Percentiles rank a stretch among this genome's conserved stretches.
These are phyloP conservation scores for Centruroides vittatus DNA, from an alignment of 1,140 invertebrate species.

Conservation along the genomic window DNA sequence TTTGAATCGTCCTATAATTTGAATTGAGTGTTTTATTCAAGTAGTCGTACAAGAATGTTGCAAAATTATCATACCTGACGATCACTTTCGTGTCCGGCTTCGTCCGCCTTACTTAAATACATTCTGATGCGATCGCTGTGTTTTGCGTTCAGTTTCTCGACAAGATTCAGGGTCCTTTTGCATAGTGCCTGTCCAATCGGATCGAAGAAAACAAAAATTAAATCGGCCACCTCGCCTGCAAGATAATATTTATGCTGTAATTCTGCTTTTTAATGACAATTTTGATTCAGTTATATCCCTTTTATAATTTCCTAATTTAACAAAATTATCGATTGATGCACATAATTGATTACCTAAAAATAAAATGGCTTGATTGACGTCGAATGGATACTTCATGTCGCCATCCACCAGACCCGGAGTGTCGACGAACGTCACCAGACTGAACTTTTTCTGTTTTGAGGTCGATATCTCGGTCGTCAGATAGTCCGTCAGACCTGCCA, in stretches of 20 bases:
- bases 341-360: conserved; percentile 35
- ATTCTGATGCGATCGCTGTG: conserved; percentile 42
- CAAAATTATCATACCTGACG: conserved; percentile 26
- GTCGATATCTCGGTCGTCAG: conserved; percentile 43
- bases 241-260: neutral
- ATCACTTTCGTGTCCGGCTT: conserved; percentile 44
- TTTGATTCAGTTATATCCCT: too few relatives aligned
- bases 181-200: conserved; percentile 48
- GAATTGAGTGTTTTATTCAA: too few relatives aligned
- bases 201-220: conserved; percentile 49
- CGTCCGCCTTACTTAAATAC: conserved; percentile 46
- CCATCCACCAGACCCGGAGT: conserved; percentile 48
- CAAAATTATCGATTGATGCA: too few relatives aligned
- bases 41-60: neutral
- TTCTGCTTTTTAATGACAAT: too few relatives aligned
- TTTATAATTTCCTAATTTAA: too few relatives aligned
- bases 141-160: conserved; percentile 39
- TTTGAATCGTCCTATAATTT: too few relatives aligned
- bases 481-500: conserved; percentile 41
- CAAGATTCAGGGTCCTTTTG: conserved; percentile 42
- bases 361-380: conserved; percentile 42
- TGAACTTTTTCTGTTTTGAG: conserved; percentile 44
- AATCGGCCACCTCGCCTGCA: conserved; percentile 40
- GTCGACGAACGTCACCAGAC: conserved; percentile 45
- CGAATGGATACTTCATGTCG: conserved; percentile 49